Percentiles rank a stretch among this genome's conserved stretches.
These are phyloP conservation scores for Torymus auratus DNA, from an alignment of 2,888 invertebrate species.

Conservation along the genomic window DNA sequence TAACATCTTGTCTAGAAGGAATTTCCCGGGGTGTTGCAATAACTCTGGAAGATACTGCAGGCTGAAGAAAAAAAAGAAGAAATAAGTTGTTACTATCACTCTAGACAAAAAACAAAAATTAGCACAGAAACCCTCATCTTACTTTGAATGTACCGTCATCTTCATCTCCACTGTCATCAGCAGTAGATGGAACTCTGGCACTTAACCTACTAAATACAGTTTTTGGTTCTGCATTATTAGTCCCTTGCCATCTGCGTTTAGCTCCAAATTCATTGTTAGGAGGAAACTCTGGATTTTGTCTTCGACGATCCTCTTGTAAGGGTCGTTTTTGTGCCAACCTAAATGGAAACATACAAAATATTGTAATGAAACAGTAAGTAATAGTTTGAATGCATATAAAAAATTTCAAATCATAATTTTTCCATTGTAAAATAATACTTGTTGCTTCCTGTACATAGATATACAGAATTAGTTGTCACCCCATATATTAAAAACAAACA, in stretches of 20 bases:
- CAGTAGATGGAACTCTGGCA: conserved; percentile 73
- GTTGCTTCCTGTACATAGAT: background rate
- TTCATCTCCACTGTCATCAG: conserved; percentile 74
- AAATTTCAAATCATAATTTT: background rate
- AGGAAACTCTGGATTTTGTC: conserved; percentile 68
- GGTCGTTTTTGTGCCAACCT: conserved; percentile 72
- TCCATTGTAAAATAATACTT: background rate
- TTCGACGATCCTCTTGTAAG: conserved; percentile 72
- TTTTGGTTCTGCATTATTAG: conserved; percentile 71
- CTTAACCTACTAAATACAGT: conserved; percentile 75
- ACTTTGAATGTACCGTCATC: conserved; percentile 71
- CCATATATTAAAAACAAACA: too few species aligned
- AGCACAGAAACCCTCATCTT: background rate
- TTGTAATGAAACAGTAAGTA: background rate
- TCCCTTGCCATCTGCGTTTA: conserved; percentile 71
- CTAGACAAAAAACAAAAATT: too few species aligned
- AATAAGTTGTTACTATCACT: too few species aligned
- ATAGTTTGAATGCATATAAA: background rate
- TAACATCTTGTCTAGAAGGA: conserved; percentile 89
- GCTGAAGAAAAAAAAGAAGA: conserved; percentile 71
- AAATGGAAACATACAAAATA: conserved; percentile 2
- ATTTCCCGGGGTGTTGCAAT: conserved; percentile 86
- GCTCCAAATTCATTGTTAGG: conserved; percentile 69
- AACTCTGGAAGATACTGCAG: conserved; percentile 87
- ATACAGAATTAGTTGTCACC: background rate